Evolutionary conservation across 2,888 invertebrate species (phyloP), one percentile per base, ranked within the genome.

Genomic region (Strigamia maritima): DNA sequence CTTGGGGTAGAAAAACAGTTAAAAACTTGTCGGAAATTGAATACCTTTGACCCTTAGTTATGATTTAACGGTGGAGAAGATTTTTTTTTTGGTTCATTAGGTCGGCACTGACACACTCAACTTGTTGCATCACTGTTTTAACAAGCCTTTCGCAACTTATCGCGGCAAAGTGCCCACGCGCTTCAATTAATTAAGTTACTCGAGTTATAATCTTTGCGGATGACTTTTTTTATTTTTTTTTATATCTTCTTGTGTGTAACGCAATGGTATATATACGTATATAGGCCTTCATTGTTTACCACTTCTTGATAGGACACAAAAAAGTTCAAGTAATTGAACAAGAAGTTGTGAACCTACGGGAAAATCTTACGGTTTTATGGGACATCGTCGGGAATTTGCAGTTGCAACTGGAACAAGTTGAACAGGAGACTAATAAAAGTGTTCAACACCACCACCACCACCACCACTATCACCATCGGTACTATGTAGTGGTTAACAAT

Each of bases 281-380:
- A 35, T 35, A 35, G 35, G 35, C 35, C 35, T 35, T 14, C 6
- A 40, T 40, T 40, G 40, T 40, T 44, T 44, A 44, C 44, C 44
- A 16, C 16, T 60, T 60, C 19, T 19, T 60, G 6, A 10, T 24
- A 60, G 76, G 76, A 76, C 31, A 40, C 24, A 76, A 76, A 19
- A 76, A 44, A 40, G 38, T 38, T 44, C 76, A 60, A 26, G 28
- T 35, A 31, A 26, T 79, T n/a, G 28, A 31, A 31, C 44, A 79
- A 54, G 76, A 79, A 31, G 49, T 79, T 19, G 19, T 31, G 35
- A 44, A 31, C 12, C 35, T 79, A 54, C 24, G 76, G 60, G 54
- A 35, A 26, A 77, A 79, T 22, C 19, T 79, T 4, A 65, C 77
- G 19, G 14, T 16, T 24, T 24, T 79, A 24, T 79, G 79, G 79